phyloP scores from a whole-genome alignment of 2,113 vertebrate genomes.

The Antennarius striatus region DNA sequence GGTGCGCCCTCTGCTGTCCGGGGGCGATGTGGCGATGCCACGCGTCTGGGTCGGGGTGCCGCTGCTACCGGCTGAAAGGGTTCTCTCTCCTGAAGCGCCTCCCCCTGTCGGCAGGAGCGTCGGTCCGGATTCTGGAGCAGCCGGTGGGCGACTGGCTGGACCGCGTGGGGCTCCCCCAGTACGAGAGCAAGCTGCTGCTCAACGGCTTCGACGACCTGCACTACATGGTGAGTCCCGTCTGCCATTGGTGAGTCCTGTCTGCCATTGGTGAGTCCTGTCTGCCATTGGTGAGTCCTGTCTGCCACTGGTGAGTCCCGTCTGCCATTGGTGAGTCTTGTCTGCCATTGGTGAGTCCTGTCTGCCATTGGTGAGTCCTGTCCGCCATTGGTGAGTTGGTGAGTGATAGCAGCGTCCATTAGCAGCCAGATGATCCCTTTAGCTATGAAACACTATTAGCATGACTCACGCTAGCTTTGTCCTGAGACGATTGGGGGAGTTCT shows the following conservation, averaged over 20 bases:
- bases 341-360: too few relatives aligned
- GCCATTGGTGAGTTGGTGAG: too few relatives aligned
- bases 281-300: too few relatives aligned
- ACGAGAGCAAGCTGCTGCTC: conserved; percentile 95
- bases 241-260: too few relatives aligned
- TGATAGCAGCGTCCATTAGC: conserved; percentile 7
- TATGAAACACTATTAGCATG: conserved; percentile 11
- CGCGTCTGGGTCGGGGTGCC: conserved; percentile 93
- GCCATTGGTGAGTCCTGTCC: too few relatives aligned
- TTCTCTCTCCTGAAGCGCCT: conserved; percentile 95
- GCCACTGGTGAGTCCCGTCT: too few relatives aligned
- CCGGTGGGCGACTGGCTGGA: conserved; percentile 97
- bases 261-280: too few relatives aligned
- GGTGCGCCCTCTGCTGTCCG: conserved; percentile 78
- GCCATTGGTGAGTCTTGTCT: too few relatives aligned
- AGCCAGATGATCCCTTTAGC: conserved; percentile 27
- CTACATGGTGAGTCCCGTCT: conserved; percentile 87
- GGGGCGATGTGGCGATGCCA: conserved; percentile 97
- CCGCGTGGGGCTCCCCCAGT: conserved; percentile 92
- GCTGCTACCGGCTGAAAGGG: conserved; percentile 92
- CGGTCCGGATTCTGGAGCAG: conserved; percentile 86
- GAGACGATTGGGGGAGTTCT: not conserved
- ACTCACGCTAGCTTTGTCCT: not conserved
- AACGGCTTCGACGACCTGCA: conserved; percentile 97
- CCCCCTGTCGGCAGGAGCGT: conserved; percentile 89